Evolutionary conservation across 2,113 vertebrate genomes (phyloP).

Genomic region (Zosterops borbonicus): DNA sequence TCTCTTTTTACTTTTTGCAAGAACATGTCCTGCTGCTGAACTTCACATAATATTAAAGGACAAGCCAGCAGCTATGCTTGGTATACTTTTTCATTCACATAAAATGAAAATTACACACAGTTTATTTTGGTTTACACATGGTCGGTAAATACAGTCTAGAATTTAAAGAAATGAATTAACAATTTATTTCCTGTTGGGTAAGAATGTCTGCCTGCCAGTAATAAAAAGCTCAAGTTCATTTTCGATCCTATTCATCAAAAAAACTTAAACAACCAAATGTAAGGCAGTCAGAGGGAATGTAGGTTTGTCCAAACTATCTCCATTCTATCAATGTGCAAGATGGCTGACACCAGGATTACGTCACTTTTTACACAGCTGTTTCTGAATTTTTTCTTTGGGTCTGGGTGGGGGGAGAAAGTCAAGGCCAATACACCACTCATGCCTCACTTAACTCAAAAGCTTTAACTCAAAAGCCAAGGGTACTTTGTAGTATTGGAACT

Average conservation of each 20-base stretch:
- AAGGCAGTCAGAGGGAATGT: neutral
- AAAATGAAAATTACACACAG: neutral
- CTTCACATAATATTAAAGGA: neutral
- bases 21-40: neutral
- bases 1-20: neutral
- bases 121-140: neutral
- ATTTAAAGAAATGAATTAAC: neutral
- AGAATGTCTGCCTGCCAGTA: neutral
- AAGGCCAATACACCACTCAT: neutral
- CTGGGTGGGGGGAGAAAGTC: rapidly evolving
- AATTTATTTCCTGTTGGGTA: neutral
- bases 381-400: neutral
- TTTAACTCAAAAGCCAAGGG: neutral
- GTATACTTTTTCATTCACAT: neutral
- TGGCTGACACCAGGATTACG: neutral
- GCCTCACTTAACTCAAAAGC: neutral
- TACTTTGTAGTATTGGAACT: neutral
- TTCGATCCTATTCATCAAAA: neutral
- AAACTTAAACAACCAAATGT: neutral
- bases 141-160: neutral
- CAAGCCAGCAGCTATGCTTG: neutral
- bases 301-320: neutral
- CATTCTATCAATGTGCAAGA: neutral
- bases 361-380: neutral
- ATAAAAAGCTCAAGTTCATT: neutral